A percentile compares a stretch with the other conserved stretches of the same genome.
Evolutionary conservation across 2,113 vertebrate species (phyloP).

Genomic region (Chelonoidis abingdonii): DNA sequence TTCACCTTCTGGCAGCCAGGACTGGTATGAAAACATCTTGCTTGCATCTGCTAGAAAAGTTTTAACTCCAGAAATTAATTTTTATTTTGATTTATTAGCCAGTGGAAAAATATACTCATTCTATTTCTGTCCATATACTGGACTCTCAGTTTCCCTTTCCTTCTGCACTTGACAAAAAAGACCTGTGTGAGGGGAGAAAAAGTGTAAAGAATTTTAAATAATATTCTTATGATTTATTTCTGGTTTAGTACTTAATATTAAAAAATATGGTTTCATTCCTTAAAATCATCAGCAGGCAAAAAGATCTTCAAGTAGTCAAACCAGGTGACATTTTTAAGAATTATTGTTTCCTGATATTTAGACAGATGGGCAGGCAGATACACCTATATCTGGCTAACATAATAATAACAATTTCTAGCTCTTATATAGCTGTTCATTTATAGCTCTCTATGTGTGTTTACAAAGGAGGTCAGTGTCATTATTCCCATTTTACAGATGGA

Average conservation of each 20-base stretch:
- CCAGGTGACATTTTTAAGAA: not conserved
- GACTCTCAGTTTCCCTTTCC: not conserved
- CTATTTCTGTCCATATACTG: not conserved
- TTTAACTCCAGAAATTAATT: constrained; percentile 27
- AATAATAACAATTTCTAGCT: not conserved
- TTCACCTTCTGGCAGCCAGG: constrained; percentile 40
- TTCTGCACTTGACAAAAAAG: not conserved
- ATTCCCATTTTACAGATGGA: not conserved
- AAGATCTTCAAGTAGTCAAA: not conserved
- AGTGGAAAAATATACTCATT: not conserved
- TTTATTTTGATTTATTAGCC: constrained; percentile 38
- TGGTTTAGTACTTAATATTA: not conserved
- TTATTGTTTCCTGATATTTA: not conserved
- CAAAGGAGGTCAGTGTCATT: not conserved
- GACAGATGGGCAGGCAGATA: not conserved
- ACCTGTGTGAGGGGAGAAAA: not conserved
- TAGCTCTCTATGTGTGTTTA: not conserved
- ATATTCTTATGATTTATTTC: not conserved
- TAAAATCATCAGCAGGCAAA: not conserved
- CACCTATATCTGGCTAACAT: not conserved
- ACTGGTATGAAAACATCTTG: constrained; percentile 23
- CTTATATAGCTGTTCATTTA: not conserved
- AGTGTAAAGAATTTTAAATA: not conserved
- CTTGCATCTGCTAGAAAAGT: constrained; percentile 5
- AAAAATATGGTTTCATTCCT: not conserved